Evolutionary conservation across 2,888 invertebrate species (phyloP).

Genomic region (Lypha dubia): DNA sequence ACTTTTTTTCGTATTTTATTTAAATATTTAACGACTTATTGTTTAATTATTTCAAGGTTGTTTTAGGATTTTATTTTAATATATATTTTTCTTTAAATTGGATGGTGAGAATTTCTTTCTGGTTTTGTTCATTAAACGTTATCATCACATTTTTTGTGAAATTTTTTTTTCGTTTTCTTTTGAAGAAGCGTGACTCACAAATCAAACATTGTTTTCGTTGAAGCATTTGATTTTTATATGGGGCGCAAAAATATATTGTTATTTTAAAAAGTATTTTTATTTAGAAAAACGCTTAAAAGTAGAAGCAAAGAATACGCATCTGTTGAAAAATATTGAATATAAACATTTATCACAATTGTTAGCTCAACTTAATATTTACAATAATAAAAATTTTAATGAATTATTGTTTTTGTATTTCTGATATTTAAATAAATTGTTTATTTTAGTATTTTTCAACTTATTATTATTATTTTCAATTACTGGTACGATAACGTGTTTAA

Average conservation of each 20-base stretch:
- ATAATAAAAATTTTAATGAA: not conserved
- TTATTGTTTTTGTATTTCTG: not conserved
- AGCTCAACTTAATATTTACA: too few relatives aligned
- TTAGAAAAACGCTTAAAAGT: not conserved
- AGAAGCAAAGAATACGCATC: not conserved
- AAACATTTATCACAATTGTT: too few relatives aligned
- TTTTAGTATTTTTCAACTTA: too few relatives aligned
- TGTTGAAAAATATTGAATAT: too few relatives aligned
- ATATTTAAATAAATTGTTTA: not conserved
- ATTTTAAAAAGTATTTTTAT: not conserved
- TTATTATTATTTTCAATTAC: too few relatives aligned
- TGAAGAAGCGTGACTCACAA: conserved; percentile 24
- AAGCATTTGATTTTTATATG: not conserved
- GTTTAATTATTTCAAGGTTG: conserved; percentile 66
- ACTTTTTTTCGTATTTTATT: conserved; percentile 51
- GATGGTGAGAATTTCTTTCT: conserved; percentile 64
- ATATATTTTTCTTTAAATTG: conserved; percentile 29
- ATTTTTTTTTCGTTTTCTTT: not conserved
- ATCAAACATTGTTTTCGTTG: not conserved
- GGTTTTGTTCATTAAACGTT: conserved; percentile 5
- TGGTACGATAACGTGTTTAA: not conserved
- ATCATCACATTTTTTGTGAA: not conserved
- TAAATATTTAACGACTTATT: conserved; percentile 69
- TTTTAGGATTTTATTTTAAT: conserved; percentile 39
- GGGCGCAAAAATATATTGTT: not conserved